A percentile compares a stretch with the other conserved stretches of the same genome.
phyloP scores from a whole-genome alignment of 2,888 invertebrate species.

The Gortyna flavago region DNA sequence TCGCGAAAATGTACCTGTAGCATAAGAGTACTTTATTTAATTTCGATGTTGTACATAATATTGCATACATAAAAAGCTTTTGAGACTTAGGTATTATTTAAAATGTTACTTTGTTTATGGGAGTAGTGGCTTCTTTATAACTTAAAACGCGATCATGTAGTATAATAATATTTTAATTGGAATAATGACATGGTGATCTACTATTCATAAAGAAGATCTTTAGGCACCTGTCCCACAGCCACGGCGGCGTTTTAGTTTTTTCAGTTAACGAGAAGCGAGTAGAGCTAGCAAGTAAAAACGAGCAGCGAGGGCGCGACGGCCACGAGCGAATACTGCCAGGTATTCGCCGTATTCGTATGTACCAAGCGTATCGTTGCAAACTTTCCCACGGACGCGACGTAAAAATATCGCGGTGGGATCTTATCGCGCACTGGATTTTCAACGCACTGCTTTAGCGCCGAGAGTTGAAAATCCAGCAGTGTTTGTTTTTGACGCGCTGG shows the following conservation, averaged over 20 bases:
- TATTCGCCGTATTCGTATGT: neutral
- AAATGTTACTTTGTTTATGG: neutral
- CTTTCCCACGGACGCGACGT: too few relatives aligned
- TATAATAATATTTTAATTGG: neutral
- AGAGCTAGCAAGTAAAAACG: neutral
- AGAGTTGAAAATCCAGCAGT: too few relatives aligned
- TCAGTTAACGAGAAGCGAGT: neutral
- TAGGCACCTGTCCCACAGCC: neutral
- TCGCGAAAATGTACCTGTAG: neutral
- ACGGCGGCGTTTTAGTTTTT: too few relatives aligned
- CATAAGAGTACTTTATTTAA: neutral
- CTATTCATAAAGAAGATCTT: neutral
- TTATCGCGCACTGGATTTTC: neutral
- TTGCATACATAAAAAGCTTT: constrained; percentile 2
- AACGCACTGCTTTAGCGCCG: neutral
- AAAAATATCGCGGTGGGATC: too few relatives aligned
- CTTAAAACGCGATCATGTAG: neutral
- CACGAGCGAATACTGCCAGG: neutral
- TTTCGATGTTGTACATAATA: constrained; percentile 3
- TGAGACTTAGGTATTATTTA: neutral
- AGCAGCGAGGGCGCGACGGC: neutral
- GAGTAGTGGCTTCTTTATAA: neutral
- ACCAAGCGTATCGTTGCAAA: neutral
- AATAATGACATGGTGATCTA: neutral
- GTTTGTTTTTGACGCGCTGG: too few relatives aligned